Evolutionary conservation across 2,888 invertebrate species (phyloP).

Genomic region (Lissocephala sabroskyi): DNA sequence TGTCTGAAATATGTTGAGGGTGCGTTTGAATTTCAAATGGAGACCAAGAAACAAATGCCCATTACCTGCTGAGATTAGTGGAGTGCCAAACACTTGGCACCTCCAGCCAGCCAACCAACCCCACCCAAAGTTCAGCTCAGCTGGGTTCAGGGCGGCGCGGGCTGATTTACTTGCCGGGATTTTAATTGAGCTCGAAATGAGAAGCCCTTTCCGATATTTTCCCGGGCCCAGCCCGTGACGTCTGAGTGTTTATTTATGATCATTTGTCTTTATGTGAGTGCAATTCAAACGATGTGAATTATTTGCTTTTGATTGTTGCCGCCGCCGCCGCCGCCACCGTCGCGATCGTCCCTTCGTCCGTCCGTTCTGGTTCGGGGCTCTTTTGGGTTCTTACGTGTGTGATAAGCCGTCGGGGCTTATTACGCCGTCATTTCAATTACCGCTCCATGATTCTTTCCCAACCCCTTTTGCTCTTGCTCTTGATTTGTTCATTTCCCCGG

Average conservation of each 20-base stretch:
- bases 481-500: constrained; percentile 4
- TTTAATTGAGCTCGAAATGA: constrained; percentile 38
- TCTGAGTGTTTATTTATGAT: too few relatives aligned
- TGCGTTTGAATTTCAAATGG: constrained; percentile 4
- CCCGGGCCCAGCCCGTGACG: too few relatives aligned
- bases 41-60: neutral
- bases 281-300: too few relatives aligned
- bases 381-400: constrained; percentile 7
- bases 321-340: too few relatives aligned
- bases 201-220: too few relatives aligned
- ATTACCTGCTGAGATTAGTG: constrained; percentile 14
- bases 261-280: too few relatives aligned
- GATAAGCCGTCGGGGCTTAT: constrained; percentile 22
- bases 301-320: constrained; percentile 11
- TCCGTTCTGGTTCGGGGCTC: too few relatives aligned
- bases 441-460: too few relatives aligned
- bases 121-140: too few relatives aligned
- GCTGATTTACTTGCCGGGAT: constrained; percentile 33
- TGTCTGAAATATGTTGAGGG: constrained; percentile 48
- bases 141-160: neutral
- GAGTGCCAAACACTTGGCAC: constrained; percentile 7
- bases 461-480: too few relatives aligned
- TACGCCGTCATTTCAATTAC: too few relatives aligned
- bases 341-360: too few relatives aligned
- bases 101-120: constrained; percentile 7